Evolutionary conservation across 2,113 vertebrate species (phyloP), one percentile per base, ranked within the genome.

Genomic region (Phyllostomus discolor): DNA sequence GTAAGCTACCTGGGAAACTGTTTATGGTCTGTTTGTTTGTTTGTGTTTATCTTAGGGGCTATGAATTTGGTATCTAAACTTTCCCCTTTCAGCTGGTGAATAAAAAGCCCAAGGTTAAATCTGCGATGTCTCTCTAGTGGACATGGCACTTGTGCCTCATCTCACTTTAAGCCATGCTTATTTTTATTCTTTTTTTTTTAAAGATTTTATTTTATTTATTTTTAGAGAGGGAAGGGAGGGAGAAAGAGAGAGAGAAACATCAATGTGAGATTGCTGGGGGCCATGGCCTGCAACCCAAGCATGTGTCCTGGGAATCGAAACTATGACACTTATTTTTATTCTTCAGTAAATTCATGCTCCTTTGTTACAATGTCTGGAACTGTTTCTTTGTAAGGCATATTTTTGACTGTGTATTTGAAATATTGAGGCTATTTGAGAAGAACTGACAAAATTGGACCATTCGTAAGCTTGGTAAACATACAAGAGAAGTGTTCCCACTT

Each of bases 61-160:
- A 12, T 90, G 20, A 38, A 76, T 80, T 87, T 70, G 19, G 8
- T 26, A 54, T 10, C 10, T 9, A 62, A 69, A 10, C 4, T 64
- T 90, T 46, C 10, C 48, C 4, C 43, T 83, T 81, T 95, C n/a
- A 67, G 3, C 1, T 16, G 62, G 22, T 22, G 26, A 75, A 66
- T 50, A 43, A n/a, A 95, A 87, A 35, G 4, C n/a, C 17, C 4
- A 93, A 48, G 43, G 14, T 0, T 4, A 50, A 64, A 76, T 59
- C 12, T 7, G 4, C 0, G 14, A 3, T 52, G 28, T 28, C 43
- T 57, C 9, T n/a, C 11, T 10, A 48, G 22, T 14, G 7, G 2
- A 16, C 33, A 75, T 0, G 11, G 19, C 35, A 57, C 3, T 31
- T n/a, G 15, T 5, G 10, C 31, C 31, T 59, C 11, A 0, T 43